These are phyloP conservation scores for Eledona agricola DNA, from an alignment of 2,888 invertebrate species.

Conservation along the genomic window DNA sequence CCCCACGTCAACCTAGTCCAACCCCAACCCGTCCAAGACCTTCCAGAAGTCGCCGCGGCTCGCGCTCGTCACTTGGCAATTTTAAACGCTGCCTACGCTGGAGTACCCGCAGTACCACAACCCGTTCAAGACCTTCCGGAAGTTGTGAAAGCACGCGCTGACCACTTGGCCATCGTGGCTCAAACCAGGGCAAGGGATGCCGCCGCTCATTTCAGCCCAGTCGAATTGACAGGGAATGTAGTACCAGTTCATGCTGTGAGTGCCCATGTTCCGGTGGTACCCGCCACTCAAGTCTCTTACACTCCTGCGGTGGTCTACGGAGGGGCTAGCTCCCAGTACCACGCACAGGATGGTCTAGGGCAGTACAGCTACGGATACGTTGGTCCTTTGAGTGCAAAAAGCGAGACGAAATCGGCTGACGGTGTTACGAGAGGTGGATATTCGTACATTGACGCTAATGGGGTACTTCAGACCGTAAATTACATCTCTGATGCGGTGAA, in stretches of 20 bases:
- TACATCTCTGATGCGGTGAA: slow-evolving; percentile 70
- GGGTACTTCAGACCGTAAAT: slow-evolving; percentile 70
- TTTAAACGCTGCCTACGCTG: slow-evolving; percentile 53
- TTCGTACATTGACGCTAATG: slow-evolving; percentile 74
- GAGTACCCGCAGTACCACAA: slow-evolving; percentile 50
- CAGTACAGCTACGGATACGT: slow-evolving; percentile 71
- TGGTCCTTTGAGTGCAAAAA: slow-evolving; percentile 71
- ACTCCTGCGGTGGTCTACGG: slow-evolving; percentile 38
- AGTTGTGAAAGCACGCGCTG: slow-evolving; percentile 57
- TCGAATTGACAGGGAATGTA: slow-evolving; percentile 47
- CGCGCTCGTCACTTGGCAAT: slow-evolving; percentile 55
- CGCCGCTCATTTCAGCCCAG: slow-evolving; percentile 47
- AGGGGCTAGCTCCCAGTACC: slow-evolving; percentile 56
- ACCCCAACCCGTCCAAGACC: slow-evolving; percentile 61
- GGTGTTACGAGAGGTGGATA: slow-evolving; percentile 73
- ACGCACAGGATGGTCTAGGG: slow-evolving; percentile 65
- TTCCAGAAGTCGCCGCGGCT: slow-evolving; percentile 57
- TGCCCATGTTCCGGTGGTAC: slow-evolving; percentile 47
- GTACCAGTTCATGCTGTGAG: slow-evolving; percentile 46
- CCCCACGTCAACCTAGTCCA: too few species aligned
- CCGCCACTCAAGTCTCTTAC: slow-evolving; percentile 46
- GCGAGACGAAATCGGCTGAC: slow-evolving; percentile 69
- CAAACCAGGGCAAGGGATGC: slow-evolving; percentile 51
- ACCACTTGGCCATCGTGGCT: slow-evolving; percentile 58
- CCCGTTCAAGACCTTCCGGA: slow-evolving; percentile 60